Evolutionary conservation across 2,113 vertebrate genomes (phyloP).

Genomic region (Anarhynchus alexandrinus): DNA sequence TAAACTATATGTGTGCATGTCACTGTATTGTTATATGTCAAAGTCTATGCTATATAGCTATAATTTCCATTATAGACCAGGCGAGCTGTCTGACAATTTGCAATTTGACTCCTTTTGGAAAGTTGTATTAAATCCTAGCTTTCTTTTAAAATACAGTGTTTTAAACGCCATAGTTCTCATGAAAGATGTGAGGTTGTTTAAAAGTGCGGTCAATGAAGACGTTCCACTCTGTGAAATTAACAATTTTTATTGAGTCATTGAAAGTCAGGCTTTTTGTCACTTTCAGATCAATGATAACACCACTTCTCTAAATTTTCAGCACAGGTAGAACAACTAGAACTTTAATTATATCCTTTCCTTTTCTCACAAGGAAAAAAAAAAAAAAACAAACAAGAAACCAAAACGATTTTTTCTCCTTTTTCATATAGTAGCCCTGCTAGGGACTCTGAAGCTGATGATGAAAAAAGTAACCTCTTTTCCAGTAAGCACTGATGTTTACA

Average conservation of each 20-base stretch:
- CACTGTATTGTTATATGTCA: fast-evolving
- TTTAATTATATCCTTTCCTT: not conserved
- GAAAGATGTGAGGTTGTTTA: not conserved
- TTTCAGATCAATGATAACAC: not conserved
- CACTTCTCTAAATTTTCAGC: not conserved
- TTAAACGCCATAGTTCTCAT: not conserved
- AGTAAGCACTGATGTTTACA: not conserved
- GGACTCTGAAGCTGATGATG: not conserved
- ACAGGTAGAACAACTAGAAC: not conserved
- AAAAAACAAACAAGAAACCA: too few relatives aligned
- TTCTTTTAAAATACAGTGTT: not conserved
- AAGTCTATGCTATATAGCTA: not conserved
- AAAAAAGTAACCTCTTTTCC: not conserved
- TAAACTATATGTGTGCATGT: not conserved
- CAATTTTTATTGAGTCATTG: not conserved
- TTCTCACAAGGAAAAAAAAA: not conserved
- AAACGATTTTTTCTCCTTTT: not conserved
- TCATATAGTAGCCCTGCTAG: not conserved
- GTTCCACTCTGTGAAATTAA: not conserved
- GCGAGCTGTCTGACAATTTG: not conserved
- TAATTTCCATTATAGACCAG: not conserved
- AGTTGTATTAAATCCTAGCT: not conserved
- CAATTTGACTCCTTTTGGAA: not conserved
- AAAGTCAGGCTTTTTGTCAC: not conserved
- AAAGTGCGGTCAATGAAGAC: not conserved